Evolutionary conservation across 2,113 vertebrate genomes (phyloP), one percentile per base, ranked within the genome.

Genomic region (Macquaria ambigua): DNA sequence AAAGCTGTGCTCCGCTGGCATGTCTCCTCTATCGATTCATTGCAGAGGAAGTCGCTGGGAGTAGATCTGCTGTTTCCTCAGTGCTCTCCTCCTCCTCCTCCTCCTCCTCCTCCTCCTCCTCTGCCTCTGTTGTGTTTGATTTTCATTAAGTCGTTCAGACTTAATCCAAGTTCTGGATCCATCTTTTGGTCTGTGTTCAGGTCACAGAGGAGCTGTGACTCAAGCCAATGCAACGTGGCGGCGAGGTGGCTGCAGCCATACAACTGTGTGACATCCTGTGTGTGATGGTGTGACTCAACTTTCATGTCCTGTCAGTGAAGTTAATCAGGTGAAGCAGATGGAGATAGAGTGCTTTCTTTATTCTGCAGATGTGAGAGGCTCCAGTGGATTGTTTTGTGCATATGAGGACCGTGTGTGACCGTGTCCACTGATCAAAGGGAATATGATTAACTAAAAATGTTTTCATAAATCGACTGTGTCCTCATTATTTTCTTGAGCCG

Each of bases 1-100:
- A n/a, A 63, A 25, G 58, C 70, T 55, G 53, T 23, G 59, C 66
- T 66, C 3, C 41, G 11, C 79, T 87, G 85, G 73, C 83, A 55
- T 2, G 66, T 50, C 68, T 81, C 76, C 43, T 69, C 67, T 39
- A 69, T 77, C 41, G 6, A 77, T 73, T 31, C 66, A 3, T 31
- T n/a, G 8, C 43, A 68, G 61, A 90, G 84, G 91, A 92, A 89
- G 87, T 80, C 5, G 2, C 61, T 58, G 83, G 87, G 89, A 90
- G 87, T 63, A 16, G 71, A 39, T 73, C 76, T 83, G 69, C 86
- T 63, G 68, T 78, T 85, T 90, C 87, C 86, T 91, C 66, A 53
- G 3, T 16, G 10, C 39, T 79, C 68, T 1, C 75, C 34, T 81
- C 88, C 63, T 56, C 52, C 63, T 39, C 37, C 15, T 61, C 78